Base-by-base conservation (phyloP, 2,797 vertebrate genomes). In the Chiloscyllium punctatum region DNA sequence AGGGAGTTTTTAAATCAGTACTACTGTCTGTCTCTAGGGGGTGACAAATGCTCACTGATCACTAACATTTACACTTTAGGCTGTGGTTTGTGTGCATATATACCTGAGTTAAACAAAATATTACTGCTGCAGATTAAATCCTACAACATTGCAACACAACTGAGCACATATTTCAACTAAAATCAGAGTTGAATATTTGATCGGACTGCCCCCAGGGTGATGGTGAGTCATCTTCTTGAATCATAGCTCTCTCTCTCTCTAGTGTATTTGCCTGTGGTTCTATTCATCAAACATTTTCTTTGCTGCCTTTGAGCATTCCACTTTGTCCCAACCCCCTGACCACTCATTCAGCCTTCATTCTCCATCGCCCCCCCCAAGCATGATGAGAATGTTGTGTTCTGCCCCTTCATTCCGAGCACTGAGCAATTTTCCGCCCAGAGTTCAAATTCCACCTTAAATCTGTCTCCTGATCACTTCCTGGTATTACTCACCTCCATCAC, bases 11-110 rank as follows among this genome's bases (percentile, higher is more conserved):
- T 37, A 8, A 25, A 69, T 37, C 66, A 25, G 62, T 92, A 92
- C 66, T 21, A 16, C n/a, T 25, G 69, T 7, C 23, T 6, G n/a
- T 23, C 90, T 92, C 66, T 25, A 92, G 90, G n/a, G 90, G 90
- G 90, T 42, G 90, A 37, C 90, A 92, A 92, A 92, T 69, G 25
- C 25, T 8, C 90, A 92, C 23, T 92, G 42, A 92, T 92, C 66
- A 25, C 90, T 0, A 9, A 69, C 23, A 18, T 92, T 18, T 37
- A 6, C n/a, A 30, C 30, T 8, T 9, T 1, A 23, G 21, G 6
- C 16, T 13, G 1, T 1, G 18, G 1, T 21, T 91, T 33, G 53
- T 6, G 2, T 21, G 1, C 7, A 30, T 62, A 91, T 30, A 18
- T 92, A 53, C 7, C 15, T n/a, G n/a, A 42, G n/a, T 84, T 84